Evolutionary conservation across 2,888 invertebrate genomes (phyloP), one percentile per base, ranked within the genome.

Genomic region (Falcaria lacertinaria): DNA sequence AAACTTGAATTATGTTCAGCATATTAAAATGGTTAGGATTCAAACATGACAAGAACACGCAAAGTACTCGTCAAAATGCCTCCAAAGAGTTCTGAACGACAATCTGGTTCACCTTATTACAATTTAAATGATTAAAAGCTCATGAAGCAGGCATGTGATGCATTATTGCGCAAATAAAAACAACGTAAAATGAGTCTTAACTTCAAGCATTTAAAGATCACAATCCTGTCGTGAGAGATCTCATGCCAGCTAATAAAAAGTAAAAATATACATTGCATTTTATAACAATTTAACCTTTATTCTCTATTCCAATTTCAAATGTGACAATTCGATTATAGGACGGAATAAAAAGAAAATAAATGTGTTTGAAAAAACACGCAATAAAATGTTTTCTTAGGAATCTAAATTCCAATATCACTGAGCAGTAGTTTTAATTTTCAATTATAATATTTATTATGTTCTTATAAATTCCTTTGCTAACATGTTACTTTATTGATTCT

Each of bases 221-320:
- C 3, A 28, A 28, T 28, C 28, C 28, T 7, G 1, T 28, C 7
- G 2, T 22, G 2, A 22, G 4, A 3, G 11, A 25, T 25, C 6
- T 1, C 11, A 7, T 11, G 28, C 11, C 3, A 11, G 28, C 11
- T 3, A 11, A 11, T 28, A 28, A 28, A 28, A 28, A 28, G 28
- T 28, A 1, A 11, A 62, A 64, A 60, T 60, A 50, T 48, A 60
- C 60, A 63, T 55, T 63, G 61, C 52, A 60, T 63, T 67, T 65
- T 61, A 70, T 55, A 63, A 62, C 58, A 57, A 63, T 70, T 72
- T 69, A 70, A 72, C 69, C 67, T 72, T 75, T 71, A 56, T 50
- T 33, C 51, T 45, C 37, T 15, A 37, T 57, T 48, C 50, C 47
- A 55, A 59, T 55, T 58, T 63, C 54, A 51, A 52, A 48, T 34